Evolutionary conservation across 1,140 invertebrate species (phyloP), one percentile per base, ranked within the genome.

Genomic region (Drosophila ironensis): DNA sequence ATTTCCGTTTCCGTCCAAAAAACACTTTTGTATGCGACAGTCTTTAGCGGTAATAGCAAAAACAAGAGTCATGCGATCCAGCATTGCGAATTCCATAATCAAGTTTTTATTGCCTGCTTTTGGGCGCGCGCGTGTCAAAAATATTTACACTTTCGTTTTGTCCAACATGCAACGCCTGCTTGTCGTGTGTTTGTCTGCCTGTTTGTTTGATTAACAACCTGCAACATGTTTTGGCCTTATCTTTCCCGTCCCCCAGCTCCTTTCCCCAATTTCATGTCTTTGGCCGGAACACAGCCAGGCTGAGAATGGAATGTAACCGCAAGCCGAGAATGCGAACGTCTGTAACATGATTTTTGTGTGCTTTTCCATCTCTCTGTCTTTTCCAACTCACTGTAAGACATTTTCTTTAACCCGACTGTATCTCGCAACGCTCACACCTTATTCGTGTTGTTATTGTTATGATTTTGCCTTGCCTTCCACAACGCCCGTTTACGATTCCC

Each of bases 201-300:
- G 63, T 45, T 56, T 68, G 64, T 68, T 68, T 68, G 64, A 68
- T 68, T 68, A 68, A 68, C 47, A 59, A 80, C 70, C 61, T 74
- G 70, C 61, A 68, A 78, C 63, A 60, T 54, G 44, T 54, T 69
- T 69, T 52, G 40, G 41, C 57, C 59, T 63, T 73, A 28, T 67
- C 27, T 72, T 19, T 1, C 47, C 14, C 22, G 11, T 37, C 6
- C 24, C 24, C 28, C 11, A 4, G 8, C n/a, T 64, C 20, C 20
- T 25, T 44, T 45, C 12, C 40, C 22, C 1, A 16, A 16, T 59
- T 22, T 40, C 30, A 19, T 61, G 41, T 48, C 59, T 63, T 44
- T 61, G 24, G 57, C 59, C 48, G 59, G 57, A 63, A 47, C 33
- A 30, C 59, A 63, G 59, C 59, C 59, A 63, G 63, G 38, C 56